A percentile compares a stretch with the other conserved stretches of the same genome.
phyloP scores from a whole-genome alignment of 2,113 vertebrate genomes.

The Macquaria australasica region DNA sequence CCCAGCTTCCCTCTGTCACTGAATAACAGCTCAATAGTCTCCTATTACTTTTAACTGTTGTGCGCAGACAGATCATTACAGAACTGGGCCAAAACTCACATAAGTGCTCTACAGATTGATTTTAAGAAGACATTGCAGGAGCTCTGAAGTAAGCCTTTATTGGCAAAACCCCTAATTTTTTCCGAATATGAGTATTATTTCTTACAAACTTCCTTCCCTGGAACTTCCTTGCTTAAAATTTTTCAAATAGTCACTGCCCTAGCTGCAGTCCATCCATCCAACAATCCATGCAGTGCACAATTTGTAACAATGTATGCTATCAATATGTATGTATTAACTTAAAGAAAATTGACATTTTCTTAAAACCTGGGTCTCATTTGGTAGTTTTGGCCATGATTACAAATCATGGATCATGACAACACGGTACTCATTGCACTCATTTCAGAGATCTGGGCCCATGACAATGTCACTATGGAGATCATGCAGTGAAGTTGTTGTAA shows the following conservation, averaged over 20 bases:
- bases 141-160: background rate
- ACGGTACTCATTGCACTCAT: background rate
- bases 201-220: background rate
- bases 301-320: background rate
- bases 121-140: slow-evolving; percentile 9
- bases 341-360: background rate
- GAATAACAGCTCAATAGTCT: slow-evolving; percentile 39
- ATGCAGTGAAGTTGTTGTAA: background rate
- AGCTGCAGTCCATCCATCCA: background rate
- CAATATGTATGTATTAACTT: background rate
- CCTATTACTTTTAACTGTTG: slow-evolving; percentile 16
- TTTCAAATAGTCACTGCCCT: background rate
- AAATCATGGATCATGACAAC: too few species aligned
- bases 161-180: background rate
- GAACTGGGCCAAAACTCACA: background rate
- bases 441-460: background rate
- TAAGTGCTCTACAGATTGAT: background rate
- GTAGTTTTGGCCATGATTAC: background rate
- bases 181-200: slow-evolving; percentile 1
- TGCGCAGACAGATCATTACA: slow-evolving; percentile 1
- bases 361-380: background rate
- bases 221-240: background rate
- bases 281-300: background rate
- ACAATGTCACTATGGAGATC: too few species aligned
- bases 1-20: slow-evolving; percentile 22